Base-by-base conservation (phyloP, 2,113 vertebrate genomes). In the Paradisaea rubra region DNA sequence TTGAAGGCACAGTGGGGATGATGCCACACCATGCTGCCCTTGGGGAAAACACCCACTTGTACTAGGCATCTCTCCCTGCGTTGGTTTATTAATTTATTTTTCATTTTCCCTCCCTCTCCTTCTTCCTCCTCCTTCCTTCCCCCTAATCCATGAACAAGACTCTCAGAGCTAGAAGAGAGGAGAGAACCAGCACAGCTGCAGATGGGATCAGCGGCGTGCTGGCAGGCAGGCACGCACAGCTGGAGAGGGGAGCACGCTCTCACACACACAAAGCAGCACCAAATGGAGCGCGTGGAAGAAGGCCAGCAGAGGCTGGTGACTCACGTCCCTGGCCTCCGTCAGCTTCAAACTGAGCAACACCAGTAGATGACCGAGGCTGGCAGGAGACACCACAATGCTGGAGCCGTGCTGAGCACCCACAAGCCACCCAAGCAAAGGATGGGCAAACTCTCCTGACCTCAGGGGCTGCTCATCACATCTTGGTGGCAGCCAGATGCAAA, bases 191-290 rank as follows among this genome's bases (percentile, higher is more conserved):
- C 83, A 92, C 96, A 96, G 96, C 96, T 97, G 96, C 89, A 88
- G 66, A 95, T 42, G 15, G 23, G 33, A 81, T 96, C 93, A 93
- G 81, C 13, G 0, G 25, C 5, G n/a, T 11, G 16, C 96, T 96
- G 95, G 91, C 96, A 96, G 92, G 92, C 93, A 87, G 64, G 86
- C 95, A 65, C 18, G 31, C 96, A 96, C 96, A 97, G 95, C 96
- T 96, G 97, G 95, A 97, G 86, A 87, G 83, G 87, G 60, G 94
- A 93, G 89, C 20, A 4, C 3, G 33, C 92, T 93, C 96, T 95
- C 95, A 83, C 88, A 95, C 89, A 88, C 91, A 94, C 96, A 95
- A 79, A 95, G 93, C 85, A 90, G 60, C 91, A 96, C 86, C 92
- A 92, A 96, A 95, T 70, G 93, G 92, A 96, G 91, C 6, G 0